These are phyloP conservation scores for Aromia moschata DNA, from an alignment of 2,888 invertebrate genomes.

Conservation along the genomic window DNA sequence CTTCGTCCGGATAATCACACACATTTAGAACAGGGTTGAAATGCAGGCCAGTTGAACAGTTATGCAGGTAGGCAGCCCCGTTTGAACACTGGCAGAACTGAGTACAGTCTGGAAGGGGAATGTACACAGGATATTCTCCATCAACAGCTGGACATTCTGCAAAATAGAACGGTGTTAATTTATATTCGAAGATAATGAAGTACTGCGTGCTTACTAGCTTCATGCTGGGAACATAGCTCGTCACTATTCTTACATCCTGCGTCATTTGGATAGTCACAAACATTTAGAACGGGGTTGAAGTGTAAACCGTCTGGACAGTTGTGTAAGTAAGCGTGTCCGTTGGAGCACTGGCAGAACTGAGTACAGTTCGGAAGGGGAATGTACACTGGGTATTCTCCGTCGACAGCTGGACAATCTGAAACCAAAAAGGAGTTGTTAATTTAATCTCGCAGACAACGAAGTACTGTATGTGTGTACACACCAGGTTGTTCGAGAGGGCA, in stretches of 20 bases:
- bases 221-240: too few relatives aligned
- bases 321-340: conserved; percentile 35
- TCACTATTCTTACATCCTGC: too few relatives aligned
- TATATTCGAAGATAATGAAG: too few relatives aligned
- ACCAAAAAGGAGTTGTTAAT: background rate
- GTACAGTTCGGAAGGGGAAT: conserved; percentile 33
- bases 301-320: conserved; percentile 40
- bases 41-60: conserved; percentile 33
- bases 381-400: conserved; percentile 32
- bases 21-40: conserved; percentile 34
- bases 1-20: conserved; percentile 30
- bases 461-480: too few relatives aligned
- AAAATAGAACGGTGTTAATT: background rate
- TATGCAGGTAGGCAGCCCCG: conserved; percentile 27
- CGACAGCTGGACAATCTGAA: conserved; percentile 37
- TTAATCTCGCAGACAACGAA: too few relatives aligned
- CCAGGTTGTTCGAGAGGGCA: background rate
- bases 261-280: conserved; percentile 41
- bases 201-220: too few relatives aligned
- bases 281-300: conserved; percentile 36
- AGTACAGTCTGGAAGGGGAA: conserved; percentile 28
- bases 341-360: conserved; percentile 42
- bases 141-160: conserved; percentile 29
- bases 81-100: conserved; percentile 39
- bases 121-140: conserved; percentile 29